Percentiles rank a stretch among this genome's conserved stretches.
phyloP scores from a whole-genome alignment of 2,113 vertebrate genomes.

The Syngnathus typhle region DNA sequence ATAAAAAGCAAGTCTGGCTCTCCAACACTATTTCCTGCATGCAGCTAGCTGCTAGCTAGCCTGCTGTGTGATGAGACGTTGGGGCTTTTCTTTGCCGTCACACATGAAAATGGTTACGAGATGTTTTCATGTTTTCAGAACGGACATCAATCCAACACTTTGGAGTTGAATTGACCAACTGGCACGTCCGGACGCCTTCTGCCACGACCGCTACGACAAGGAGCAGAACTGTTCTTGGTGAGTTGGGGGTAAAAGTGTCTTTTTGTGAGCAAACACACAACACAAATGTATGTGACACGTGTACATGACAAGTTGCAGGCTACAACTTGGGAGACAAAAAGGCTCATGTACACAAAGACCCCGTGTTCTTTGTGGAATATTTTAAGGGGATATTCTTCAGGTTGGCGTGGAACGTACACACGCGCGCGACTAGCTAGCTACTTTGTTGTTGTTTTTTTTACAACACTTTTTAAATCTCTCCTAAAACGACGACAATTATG shows the following conservation, averaged over 20 bases:
- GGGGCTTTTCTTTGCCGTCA: conserved; percentile 7
- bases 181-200: not conserved
- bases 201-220: not conserved
- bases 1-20: no score
- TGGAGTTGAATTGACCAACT: not conserved
- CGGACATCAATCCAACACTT: not conserved
- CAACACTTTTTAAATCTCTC: not conserved
- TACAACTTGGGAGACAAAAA: conserved; percentile 82
- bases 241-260: not conserved
- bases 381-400: conserved; percentile 92
- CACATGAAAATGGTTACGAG: conserved; percentile 3
- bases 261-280: not conserved
- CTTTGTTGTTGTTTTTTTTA: no score
- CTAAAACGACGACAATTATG: not conserved
- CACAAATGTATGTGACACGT: conserved; percentile 50
- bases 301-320: conserved; percentile 86
- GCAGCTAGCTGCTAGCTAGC: no score
- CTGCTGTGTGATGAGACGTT: no score
- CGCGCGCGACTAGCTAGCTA: not conserved
- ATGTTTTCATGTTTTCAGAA: conserved; percentile 3
- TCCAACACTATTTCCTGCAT: no score
- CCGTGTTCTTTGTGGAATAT: conserved; percentile 72
- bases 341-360: conserved; percentile 88
- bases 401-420: conserved; percentile 30
- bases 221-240: not conserved